Conservation (phyloP, 1,140 invertebrate species). For the Drosophila azteca region DNA sequence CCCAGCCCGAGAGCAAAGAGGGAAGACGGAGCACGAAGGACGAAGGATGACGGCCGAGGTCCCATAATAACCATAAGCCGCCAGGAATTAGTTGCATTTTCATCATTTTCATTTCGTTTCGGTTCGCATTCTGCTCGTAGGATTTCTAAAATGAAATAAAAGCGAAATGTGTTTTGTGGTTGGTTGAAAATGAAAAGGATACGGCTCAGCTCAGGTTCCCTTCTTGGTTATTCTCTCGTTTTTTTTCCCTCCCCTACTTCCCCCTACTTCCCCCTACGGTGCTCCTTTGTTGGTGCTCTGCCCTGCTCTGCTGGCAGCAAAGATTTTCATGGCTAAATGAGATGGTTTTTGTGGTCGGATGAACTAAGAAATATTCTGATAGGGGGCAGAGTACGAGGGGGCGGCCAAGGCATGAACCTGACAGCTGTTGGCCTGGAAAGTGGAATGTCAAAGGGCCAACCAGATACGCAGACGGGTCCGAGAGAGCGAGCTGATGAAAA, state of each 20-base stretch:
- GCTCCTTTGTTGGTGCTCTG: slow-evolving; percentile 44
- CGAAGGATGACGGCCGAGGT: slow-evolving; percentile 5
- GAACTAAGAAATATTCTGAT: slow-evolving; percentile 60
- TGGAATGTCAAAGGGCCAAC: slow-evolving; percentile 54
- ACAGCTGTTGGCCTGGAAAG: slow-evolving; percentile 61
- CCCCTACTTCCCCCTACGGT: slow-evolving; percentile 11
- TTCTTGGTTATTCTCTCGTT: slow-evolving; percentile 9
- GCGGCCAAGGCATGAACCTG: slow-evolving; percentile 48
- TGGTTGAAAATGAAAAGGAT: slow-evolving; percentile 76
- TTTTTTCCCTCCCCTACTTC: slow-evolving; percentile 11
- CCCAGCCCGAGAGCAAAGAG: slow-evolving; percentile 1
- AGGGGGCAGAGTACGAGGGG: slow-evolving; percentile 14
- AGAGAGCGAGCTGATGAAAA: slow-evolving; percentile 46
- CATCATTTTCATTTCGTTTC: slow-evolving; percentile 69
- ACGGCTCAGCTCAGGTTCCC: slow-evolving; percentile 62
- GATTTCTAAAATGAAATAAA: slow-evolving; percentile 73
- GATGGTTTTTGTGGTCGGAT: slow-evolving; percentile 75
- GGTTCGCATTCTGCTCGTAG: slow-evolving; percentile 16
- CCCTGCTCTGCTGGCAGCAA: slow-evolving; percentile 44
- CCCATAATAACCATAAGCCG: slow-evolving; percentile 74
- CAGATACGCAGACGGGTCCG: slow-evolving; percentile 12
- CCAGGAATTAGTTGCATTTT: slow-evolving; percentile 81
- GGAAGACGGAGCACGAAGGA: neutral
- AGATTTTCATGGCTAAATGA: slow-evolving; percentile 80
- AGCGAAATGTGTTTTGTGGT: slow-evolving; percentile 78